phyloP scores from a whole-genome alignment of 2,113 vertebrate species.

The Meriones unguiculatus region DNA sequence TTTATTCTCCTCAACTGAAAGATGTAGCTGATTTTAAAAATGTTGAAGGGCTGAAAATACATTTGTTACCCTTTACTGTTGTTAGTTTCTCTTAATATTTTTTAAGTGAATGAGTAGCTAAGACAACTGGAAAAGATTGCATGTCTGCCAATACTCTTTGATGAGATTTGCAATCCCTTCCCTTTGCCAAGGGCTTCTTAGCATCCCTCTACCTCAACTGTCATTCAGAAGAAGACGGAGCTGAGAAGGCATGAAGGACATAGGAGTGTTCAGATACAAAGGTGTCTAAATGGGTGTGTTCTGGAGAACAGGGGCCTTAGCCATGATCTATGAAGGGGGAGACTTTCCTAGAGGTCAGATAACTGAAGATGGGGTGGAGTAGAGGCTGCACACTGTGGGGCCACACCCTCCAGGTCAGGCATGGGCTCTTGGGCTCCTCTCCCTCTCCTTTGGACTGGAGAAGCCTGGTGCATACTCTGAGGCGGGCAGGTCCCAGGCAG shows the following conservation, averaged over 20 bases:
- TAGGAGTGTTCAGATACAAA: not conserved
- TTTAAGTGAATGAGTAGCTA: not conserved
- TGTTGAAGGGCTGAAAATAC: not conserved
- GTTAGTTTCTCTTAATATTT: not conserved
- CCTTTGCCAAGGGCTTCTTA: rapidly evolving
- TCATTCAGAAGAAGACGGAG: not conserved
- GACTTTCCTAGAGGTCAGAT: not conserved
- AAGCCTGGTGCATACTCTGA: not conserved
- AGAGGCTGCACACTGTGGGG: rapidly evolving
- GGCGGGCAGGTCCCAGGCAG: not conserved
- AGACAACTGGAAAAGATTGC: not conserved
- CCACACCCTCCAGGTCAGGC: not conserved
- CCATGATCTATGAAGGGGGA: not conserved
- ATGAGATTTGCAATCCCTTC: not conserved
- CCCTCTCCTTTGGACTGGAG: not conserved
- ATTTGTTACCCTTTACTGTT: not conserved
- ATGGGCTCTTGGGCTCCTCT: not conserved
- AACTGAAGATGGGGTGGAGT: rapidly evolving
- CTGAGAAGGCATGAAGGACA: not conserved
- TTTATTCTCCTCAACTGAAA: not conserved
- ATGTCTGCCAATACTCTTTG: not conserved
- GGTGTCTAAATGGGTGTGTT: not conserved
- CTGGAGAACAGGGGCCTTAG: not conserved
- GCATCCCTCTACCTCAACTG: rapidly evolving
- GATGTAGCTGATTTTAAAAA: not conserved